Evolutionary conservation across 2,888 invertebrate genomes (phyloP).

Genomic region (Tillus elongatus): DNA sequence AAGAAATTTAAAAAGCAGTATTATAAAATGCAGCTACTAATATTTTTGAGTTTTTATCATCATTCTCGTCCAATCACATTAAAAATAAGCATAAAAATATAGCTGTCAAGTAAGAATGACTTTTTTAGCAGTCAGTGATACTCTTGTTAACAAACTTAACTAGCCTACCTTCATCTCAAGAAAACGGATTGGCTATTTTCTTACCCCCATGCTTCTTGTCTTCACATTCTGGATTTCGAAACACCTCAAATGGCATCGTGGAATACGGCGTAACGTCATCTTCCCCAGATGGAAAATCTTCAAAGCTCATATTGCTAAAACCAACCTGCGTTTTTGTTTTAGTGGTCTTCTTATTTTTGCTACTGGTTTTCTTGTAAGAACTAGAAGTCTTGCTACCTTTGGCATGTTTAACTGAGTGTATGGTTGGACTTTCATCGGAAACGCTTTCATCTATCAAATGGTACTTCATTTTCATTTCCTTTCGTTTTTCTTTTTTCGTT

Average conservation of each 20-base stretch:
- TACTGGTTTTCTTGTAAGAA: conserved; percentile 28
- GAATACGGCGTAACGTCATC: conserved; percentile 36
- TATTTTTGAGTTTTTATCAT: too few relatives aligned
- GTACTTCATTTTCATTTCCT: conserved; percentile 45
- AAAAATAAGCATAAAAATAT: too few relatives aligned
- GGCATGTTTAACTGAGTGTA: conserved; percentile 27
- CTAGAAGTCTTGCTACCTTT: conserved; percentile 29
- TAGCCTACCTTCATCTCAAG: conserved; percentile 33
- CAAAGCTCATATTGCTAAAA: conserved; percentile 67
- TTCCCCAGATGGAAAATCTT: conserved; percentile 61
- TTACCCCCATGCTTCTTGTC: conserved; percentile 44
- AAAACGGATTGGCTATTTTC: conserved; percentile 47
- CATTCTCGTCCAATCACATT: too few relatives aligned
- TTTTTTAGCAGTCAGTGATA: too few relatives aligned
- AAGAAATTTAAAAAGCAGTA: too few relatives aligned
- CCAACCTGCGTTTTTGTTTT: conserved; percentile 44
- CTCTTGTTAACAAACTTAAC: too few relatives aligned
- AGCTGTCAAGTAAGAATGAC: too few relatives aligned
- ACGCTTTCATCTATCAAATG: conserved; percentile 44
- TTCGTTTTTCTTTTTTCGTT: conserved; percentile 34
- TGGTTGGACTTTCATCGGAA: conserved; percentile 34
- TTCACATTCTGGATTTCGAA: conserved; percentile 46
- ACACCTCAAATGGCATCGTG: conserved; percentile 55
- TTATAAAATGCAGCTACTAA: too few relatives aligned
- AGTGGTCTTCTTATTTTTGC: conserved; percentile 30